These are phyloP conservation scores for Melipona quadrifasciata DNA, from an alignment of 1,140 invertebrate genomes.

Conservation along the genomic window DNA sequence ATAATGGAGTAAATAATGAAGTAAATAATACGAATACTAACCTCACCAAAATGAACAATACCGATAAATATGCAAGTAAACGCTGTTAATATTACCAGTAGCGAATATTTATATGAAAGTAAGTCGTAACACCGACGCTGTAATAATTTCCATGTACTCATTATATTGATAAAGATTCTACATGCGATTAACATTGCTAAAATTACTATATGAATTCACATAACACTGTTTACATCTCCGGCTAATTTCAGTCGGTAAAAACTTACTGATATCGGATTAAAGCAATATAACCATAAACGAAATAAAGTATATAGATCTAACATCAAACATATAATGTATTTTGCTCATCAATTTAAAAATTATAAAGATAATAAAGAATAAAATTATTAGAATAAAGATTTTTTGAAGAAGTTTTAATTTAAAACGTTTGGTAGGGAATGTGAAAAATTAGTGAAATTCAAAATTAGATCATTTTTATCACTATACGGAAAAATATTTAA, in stretches of 20 bases:
- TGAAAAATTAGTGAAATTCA: not conserved
- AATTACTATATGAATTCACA: slow-evolving; percentile 10
- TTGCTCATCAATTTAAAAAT: not conserved
- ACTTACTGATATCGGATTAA: not conserved
- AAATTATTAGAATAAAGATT: not conserved
- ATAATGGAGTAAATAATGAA: not conserved
- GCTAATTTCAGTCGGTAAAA: not conserved
- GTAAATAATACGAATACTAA: slow-evolving; percentile 61
- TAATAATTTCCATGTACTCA: slow-evolving; percentile 81
- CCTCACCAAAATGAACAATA: slow-evolving; percentile 81
- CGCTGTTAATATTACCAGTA: slow-evolving; percentile 78
- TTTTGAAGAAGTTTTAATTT: not conserved
- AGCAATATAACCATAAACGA: not conserved
- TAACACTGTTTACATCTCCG: slow-evolving; percentile 24
- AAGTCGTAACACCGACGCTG: slow-evolving; percentile 82
- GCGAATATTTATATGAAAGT: slow-evolving; percentile 81
- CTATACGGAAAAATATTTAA: not conserved
- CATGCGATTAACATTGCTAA: slow-evolving; percentile 60
- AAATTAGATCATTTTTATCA: not conserved
- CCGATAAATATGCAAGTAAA: slow-evolving; percentile 80
- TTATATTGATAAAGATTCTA: slow-evolving; percentile 67
- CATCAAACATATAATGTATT: too few relatives aligned
- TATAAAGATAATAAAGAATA: not conserved
- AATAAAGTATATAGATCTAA: not conserved
- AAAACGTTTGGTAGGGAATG: not conserved